Evolutionary conservation across 23 tunicate species (phyloP).

Genomic region (Ciona savignyi): DNA sequence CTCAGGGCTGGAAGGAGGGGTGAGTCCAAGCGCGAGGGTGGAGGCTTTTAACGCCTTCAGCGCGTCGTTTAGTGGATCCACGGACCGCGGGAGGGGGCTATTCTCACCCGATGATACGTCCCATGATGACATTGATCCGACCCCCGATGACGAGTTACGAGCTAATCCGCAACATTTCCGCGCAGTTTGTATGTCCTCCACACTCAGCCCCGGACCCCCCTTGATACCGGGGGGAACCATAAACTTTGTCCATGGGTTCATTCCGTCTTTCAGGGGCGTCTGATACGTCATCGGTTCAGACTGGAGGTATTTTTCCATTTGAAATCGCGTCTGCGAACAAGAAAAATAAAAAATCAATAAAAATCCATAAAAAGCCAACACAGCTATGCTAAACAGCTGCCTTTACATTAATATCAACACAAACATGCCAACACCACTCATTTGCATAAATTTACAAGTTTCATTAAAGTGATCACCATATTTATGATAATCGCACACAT

Average conservation of each 20-base stretch:
- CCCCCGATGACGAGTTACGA: slow-evolving; percentile 66
- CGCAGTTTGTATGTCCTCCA: slow-evolving; percentile 66
- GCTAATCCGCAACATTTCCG: slow-evolving; percentile 55
- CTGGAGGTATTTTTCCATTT: slow-evolving; percentile 93
- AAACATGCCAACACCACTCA: no score
- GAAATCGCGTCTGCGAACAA: slow-evolving; percentile 70
- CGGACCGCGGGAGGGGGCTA: slow-evolving; percentile 30
- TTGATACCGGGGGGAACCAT: slow-evolving; percentile 60
- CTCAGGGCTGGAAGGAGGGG: slow-evolving; percentile 69
- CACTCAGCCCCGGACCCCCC: slow-evolving; percentile 87
- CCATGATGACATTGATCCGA: slow-evolving; percentile 77
- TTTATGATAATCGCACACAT: no score
- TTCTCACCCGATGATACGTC: slow-evolving; percentile 64
- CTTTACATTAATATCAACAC: no score
- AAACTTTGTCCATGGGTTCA: slow-evolving; percentile 92
- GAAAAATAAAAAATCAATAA: neutral
- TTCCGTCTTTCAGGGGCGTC: slow-evolving; percentile 29
- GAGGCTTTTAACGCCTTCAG: slow-evolving; percentile 38
- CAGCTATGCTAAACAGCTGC: no score
- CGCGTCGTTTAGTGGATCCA: slow-evolving; percentile 33
- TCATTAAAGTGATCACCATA: no score
- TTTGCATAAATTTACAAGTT: no score
- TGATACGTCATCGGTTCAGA: slow-evolving; percentile 61
- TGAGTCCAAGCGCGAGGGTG: slow-evolving; percentile 27
- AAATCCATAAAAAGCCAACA: no score